These are phyloP conservation scores for Galagoides demidoff DNA, from an alignment of 2,797 vertebrate genomes.

Conservation along the genomic window DNA sequence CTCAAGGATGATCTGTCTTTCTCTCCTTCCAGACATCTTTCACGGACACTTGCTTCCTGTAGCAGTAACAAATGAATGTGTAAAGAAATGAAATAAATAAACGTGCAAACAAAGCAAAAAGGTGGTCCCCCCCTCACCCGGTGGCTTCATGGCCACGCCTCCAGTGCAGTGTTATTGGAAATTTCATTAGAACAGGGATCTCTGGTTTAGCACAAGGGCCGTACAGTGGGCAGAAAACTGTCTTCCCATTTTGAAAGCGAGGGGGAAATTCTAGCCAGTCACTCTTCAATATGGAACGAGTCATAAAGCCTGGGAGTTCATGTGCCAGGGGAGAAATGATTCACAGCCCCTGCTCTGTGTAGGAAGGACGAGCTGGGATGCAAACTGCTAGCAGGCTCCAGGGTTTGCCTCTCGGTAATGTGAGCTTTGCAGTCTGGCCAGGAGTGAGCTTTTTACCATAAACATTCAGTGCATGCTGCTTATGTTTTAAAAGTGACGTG, in stretches of 20 bases:
- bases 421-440: slow-evolving; percentile 75
- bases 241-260: neutral
- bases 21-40: neutral
- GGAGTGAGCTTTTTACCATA: slow-evolving; percentile 77
- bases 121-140: neutral
- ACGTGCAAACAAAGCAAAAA: neutral
- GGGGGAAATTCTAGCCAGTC: slow-evolving; percentile 34
- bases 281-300: slow-evolving; percentile 53
- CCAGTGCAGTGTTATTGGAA: neutral
- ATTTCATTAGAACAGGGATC: neutral
- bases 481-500: slow-evolving; percentile 80
- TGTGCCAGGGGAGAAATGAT: slow-evolving; percentile 75
- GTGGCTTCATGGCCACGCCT: neutral
- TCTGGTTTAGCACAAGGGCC: neutral
- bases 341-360: slow-evolving; percentile 64
- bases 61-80: neutral
- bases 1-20: neutral
- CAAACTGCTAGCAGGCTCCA: slow-evolving; percentile 77
- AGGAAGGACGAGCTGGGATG: slow-evolving; percentile 75
- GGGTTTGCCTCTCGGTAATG: slow-evolving; percentile 71
- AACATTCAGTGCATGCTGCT: slow-evolving; percentile 76
- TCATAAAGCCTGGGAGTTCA: slow-evolving; percentile 47
- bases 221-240: neutral
- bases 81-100: neutral
- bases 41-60: neutral